A percentile compares a stretch with the other conserved stretches of the same genome.
These are phyloP conservation scores for Vicugna pacos DNA, from an alignment of 2,113 vertebrate species.

Conservation along the genomic window DNA sequence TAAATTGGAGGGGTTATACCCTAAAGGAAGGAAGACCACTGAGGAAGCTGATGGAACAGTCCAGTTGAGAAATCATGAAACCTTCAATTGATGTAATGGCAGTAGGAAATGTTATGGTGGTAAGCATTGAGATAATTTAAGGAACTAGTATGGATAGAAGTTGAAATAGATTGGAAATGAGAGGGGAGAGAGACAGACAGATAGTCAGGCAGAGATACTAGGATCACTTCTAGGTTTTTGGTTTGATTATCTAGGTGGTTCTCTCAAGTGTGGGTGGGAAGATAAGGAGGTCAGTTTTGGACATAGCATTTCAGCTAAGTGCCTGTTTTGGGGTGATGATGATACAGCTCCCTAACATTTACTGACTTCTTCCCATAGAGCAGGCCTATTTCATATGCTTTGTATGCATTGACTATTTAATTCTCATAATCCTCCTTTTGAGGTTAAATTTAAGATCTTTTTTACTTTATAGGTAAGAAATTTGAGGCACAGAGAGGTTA, in stretches of 20 bases:
- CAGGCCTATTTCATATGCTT: background rate
- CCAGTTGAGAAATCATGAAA: background rate
- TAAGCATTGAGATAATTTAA: slow-evolving; percentile 22
- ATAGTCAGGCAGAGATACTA: background rate
- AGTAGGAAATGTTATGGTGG: background rate
- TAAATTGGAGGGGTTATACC: background rate
- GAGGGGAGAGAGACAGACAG: background rate
- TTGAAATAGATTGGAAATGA: slow-evolving; percentile 9
- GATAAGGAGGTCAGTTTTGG: background rate
- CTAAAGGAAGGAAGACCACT: background rate
- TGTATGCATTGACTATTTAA: background rate
- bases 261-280: background rate
- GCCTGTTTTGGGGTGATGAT: background rate
- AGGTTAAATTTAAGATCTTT: background rate
- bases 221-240: background rate
- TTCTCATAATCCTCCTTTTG: background rate
- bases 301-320: background rate
- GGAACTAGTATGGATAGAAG: background rate
- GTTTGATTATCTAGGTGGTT: slow-evolving; percentile 2
- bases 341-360: background rate
- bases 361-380: background rate
- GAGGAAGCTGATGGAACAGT: background rate
- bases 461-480: background rate
- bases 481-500: background rate
- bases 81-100: background rate